phyloP scores from a whole-genome alignment of 2,888 invertebrate species.

The Anoncus sp. region DNA sequence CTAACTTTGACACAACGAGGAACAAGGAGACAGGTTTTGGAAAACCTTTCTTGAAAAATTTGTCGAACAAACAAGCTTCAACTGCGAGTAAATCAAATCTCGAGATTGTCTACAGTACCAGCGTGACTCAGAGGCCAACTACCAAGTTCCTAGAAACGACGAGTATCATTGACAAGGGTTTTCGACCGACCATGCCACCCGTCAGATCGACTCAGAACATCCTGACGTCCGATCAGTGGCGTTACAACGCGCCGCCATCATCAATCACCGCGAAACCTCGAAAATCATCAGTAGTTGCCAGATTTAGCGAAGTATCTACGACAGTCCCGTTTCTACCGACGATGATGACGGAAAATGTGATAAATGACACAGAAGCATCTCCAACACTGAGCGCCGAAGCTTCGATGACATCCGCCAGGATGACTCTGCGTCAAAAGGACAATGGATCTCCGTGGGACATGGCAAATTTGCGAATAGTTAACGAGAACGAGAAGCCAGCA shows the following conservation, averaged over 20 bases:
- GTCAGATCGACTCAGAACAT: conserved; percentile 68
- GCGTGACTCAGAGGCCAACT: conserved; percentile 68
- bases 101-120: conserved; percentile 72
- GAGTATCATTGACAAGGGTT: conserved; percentile 71
- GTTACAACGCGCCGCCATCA: conserved; percentile 81
- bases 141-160: conserved; percentile 68
- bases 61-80: conserved; percentile 6
- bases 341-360: conserved; percentile 43
- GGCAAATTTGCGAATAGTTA: conserved; percentile 47
- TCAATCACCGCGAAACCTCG: conserved; percentile 50
- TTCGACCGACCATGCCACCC: conserved; percentile 72
- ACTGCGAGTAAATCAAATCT: conserved; percentile 61
- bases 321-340: conserved; percentile 67
- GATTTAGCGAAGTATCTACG: conserved; percentile 14
- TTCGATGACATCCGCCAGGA: background rate
- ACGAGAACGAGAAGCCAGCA: conserved; percentile 59
- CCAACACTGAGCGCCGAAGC: background rate
- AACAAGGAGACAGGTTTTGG: background rate
- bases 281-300: background rate
- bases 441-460: conserved; percentile 43
- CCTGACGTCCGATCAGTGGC: conserved; percentile 79
- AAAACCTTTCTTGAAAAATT: conserved; percentile 2
- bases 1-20: conserved; percentile 64
- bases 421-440: conserved; percentile 6
- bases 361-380: background rate